phyloP scores from a whole-genome alignment of 1,140 invertebrate species.

The Littorina saxatilis region DNA sequence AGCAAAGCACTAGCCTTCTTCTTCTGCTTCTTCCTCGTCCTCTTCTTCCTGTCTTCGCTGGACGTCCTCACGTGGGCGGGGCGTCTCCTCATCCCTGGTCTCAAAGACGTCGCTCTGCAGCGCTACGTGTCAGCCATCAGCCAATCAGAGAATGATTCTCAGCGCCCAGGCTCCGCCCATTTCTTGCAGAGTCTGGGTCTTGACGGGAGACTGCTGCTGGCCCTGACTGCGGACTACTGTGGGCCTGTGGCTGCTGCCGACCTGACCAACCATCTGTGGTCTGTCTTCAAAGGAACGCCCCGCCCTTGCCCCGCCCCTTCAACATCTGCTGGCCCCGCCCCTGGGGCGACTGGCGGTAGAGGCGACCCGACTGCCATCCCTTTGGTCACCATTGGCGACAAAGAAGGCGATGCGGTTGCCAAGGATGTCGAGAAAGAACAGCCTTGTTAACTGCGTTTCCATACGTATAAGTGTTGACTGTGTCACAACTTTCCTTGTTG shows the following conservation, averaged over 20 bases:
- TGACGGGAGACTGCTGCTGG: constrained; percentile 30
- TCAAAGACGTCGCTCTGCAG: not conserved
- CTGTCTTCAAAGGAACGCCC: not conserved
- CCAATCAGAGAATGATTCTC: not conserved
- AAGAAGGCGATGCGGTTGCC: too few species aligned
- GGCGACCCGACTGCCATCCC: too few species aligned
- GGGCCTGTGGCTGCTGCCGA: not conserved
- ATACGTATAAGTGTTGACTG: too few species aligned
- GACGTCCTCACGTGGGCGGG: constrained; percentile 1
- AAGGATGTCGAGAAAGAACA: too few species aligned
- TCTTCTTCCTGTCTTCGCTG: constrained; percentile 2
- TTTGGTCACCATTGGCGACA: too few species aligned
- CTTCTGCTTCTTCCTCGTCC: constrained; percentile 32
- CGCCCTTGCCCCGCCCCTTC: not conserved
- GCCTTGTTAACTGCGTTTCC: too few species aligned
- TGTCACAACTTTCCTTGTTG: too few species aligned
- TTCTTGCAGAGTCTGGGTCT: constrained; percentile 9
- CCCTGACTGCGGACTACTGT: not conserved
- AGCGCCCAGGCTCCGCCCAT: not conserved
- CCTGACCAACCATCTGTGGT: constrained; percentile 7
- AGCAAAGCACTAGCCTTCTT: constrained; percentile 26
- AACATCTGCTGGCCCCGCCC: too few species aligned
- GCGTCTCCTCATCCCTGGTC: constrained; percentile 6
- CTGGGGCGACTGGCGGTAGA: too few species aligned
- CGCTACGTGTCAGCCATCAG: constrained; percentile 14